Base-by-base conservation (phyloP, 2,888 invertebrate genomes). In the Amiota minor region DNA sequence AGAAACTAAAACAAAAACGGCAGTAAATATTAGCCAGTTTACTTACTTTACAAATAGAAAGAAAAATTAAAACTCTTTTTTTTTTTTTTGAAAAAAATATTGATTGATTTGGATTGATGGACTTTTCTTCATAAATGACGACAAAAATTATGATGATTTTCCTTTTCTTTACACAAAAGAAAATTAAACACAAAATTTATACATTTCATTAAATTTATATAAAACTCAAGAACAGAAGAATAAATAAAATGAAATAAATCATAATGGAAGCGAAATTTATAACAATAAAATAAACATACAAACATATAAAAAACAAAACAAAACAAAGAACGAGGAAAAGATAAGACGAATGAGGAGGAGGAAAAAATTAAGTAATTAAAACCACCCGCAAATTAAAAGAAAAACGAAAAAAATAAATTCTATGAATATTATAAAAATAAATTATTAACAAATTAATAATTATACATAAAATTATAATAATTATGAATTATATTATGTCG, bases 181-280 rank as follows among this genome's bases (percentile, higher is more conserved):
- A 49, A 75, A 77, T 75, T 80, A 80, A 76, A 50, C 72, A 76
- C 74, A 73, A 69, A 67, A 61, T 78, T 77, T 78, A 75, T 79
- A 76, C 74, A 76, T 77, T 75, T 80, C 74, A 72, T 72, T 74
- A 69, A 72, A 53, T 61, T 59, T n/a, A 56, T 56, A 56, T 56
- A 18, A 67, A 9, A 35, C 1, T 45, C 79, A 77, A 46, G 46
- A 73, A 53, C 14, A 67, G 55, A 70, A 69, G 45, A 71, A 71
- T 53, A 56, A 68, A 23, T 18, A n/a, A n/a, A n/a, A n/a, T n/a
- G n/a, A n/a, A n/a, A 23, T 71, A 61, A 53, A 55, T 61, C 55
- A 68, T 2, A 50, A 72, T 56, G 20, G 53, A 67, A 23, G 56
- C 16, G 20, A 55, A 46, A 14, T 50, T 23, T 70, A 12, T 45